Percentiles rank a stretch among this genome's conserved stretches.
Evolutionary conservation across 2,797 vertebrate species (phyloP).

Genomic region (Myripristis jacobus): DNA sequence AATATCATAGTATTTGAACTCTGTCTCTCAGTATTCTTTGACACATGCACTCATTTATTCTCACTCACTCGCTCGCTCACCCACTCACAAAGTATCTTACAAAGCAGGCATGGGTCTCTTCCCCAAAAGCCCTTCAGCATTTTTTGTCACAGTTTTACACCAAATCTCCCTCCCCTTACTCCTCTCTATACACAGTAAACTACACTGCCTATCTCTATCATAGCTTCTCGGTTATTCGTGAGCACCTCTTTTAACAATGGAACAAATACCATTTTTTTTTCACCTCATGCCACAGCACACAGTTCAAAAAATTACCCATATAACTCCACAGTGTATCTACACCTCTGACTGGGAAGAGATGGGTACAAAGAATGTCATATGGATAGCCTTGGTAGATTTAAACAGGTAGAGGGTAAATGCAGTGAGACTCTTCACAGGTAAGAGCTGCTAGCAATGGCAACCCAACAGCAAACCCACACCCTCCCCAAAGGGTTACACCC

Average conservation of each 20-base stretch:
- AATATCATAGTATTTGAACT: conserved; percentile 71
- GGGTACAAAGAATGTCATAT: conserved; percentile 43
- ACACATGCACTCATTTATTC: conserved; percentile 59
- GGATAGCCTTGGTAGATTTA: conserved; percentile 47
- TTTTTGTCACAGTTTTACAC: conserved; percentile 73
- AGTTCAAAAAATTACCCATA: conserved; percentile 63
- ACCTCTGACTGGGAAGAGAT: conserved; percentile 61
- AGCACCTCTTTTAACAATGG: conserved; percentile 44
- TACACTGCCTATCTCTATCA: conserved; percentile 45
- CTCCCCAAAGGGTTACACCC: conserved; percentile 44
- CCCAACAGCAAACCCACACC: conserved; percentile 45
- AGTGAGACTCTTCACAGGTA: conserved; percentile 49
- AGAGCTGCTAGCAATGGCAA: conserved; percentile 48
- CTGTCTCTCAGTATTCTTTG: conserved; percentile 69
- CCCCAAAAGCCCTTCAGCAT: conserved; percentile 63
- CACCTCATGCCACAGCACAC: conserved; percentile 79
- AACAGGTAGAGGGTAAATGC: conserved; percentile 58
- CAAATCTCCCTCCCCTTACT: conserved; percentile 34
- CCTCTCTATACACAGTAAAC: conserved; percentile 52
- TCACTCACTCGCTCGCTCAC: conserved; percentile 37
- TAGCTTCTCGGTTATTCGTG: conserved; percentile 43
- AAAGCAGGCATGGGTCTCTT: conserved; percentile 60
- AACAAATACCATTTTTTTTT: conserved; percentile 59
- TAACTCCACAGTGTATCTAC: conserved; percentile 75
- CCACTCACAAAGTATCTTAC: conserved; percentile 43